These are phyloP conservation scores for Agriopis marginaria DNA, from an alignment of 2,888 invertebrate genomes.

Conservation along the genomic window DNA sequence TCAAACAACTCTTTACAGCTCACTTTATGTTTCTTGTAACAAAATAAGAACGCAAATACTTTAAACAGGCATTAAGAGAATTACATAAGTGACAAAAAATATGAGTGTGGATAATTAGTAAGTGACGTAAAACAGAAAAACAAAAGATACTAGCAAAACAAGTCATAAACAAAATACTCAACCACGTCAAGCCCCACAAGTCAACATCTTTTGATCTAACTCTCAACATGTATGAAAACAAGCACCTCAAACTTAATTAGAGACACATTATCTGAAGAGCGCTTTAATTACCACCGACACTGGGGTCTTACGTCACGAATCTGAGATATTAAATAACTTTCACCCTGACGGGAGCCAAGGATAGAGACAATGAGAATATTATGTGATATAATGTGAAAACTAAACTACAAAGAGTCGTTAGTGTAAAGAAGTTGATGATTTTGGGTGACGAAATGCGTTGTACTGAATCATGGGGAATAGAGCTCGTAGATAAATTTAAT, in stretches of 20 bases:
- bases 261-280: constrained; percentile 37
- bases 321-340: constrained; percentile 42
- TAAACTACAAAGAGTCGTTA: not conserved
- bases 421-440: not conserved
- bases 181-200: not conserved
- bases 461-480: too few relatives aligned
- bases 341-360: constrained; percentile 20
- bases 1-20: not conserved
- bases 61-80: not conserved
- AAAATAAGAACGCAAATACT: not conserved
- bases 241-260: constrained; percentile 38
- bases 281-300: constrained; percentile 45
- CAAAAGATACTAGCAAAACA: constrained; percentile 9
- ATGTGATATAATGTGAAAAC: constrained; percentile 7
- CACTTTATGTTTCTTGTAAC: not conserved
- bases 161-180: constrained; percentile 8
- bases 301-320: constrained; percentile 23
- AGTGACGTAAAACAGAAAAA: constrained; percentile 11
- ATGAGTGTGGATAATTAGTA: constrained; percentile 3
- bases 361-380: constrained; percentile 15
- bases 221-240: constrained; percentile 31
- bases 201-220: constrained; percentile 30
- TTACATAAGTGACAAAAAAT: not conserved
- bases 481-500: too few relatives aligned
- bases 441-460: not conserved